Percentiles rank a stretch among this genome's conserved stretches.
These are phyloP conservation scores for Aporrectodea caliginosa DNA, from an alignment of 1,140 invertebrate genomes.

Conservation along the genomic window DNA sequence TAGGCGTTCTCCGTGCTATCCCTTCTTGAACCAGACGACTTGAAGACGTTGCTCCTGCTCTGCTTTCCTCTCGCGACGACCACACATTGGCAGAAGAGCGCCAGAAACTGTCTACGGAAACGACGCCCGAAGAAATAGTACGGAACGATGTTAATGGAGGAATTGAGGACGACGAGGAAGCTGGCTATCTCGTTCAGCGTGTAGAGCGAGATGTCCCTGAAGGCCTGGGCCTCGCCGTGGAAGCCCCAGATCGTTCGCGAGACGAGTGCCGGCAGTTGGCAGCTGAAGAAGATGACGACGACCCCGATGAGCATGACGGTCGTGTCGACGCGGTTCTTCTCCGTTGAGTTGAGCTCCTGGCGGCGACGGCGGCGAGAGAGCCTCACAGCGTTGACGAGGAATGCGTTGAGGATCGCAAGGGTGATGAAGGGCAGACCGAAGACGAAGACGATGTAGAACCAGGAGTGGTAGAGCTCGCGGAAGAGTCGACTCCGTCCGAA, in stretches of 20 bases:
- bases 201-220: conserved; percentile 29
- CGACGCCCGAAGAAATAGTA: conserved; percentile 55
- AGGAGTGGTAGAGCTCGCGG: conserved; percentile 49
- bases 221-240: conserved; percentile 29
- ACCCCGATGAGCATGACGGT: conserved; percentile 55
- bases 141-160: conserved; percentile 54
- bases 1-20: neutral
- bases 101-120: conserved; percentile 51
- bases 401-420: conserved; percentile 49
- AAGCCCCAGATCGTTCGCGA: conserved; percentile 52
- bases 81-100: conserved; percentile 41
- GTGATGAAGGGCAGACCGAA: conserved; percentile 50
- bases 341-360: conserved; percentile 46
- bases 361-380: conserved; percentile 44
- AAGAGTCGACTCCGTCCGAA: conserved; percentile 45
- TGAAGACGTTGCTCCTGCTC: neutral
- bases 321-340: conserved; percentile 53
- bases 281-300: conserved; percentile 53
- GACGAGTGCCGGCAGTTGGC: conserved; percentile 49
- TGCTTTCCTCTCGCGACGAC: neutral
- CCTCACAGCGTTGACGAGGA: conserved; percentile 52
- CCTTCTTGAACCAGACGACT: neutral
- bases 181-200: conserved; percentile 51
- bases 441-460: conserved; percentile 52
- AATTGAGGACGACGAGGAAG: conserved; percentile 54